phyloP scores from a whole-genome alignment of 1,140 invertebrate species.

The Pseudomyrmex dendroicus region DNA sequence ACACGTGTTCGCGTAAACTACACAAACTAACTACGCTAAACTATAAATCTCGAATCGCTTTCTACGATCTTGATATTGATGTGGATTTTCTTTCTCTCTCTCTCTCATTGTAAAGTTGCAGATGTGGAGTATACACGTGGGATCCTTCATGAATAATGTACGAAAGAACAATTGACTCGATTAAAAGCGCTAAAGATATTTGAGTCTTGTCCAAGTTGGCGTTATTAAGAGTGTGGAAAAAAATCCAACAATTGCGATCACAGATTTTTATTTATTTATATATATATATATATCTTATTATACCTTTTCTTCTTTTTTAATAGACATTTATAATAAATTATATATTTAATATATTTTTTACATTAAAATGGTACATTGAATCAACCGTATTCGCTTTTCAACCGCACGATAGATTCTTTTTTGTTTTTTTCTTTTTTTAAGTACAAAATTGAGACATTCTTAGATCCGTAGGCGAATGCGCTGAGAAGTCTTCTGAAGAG shows the following conservation, averaged over 20 bases:
- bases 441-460: background rate
- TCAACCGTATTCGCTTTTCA: background rate
- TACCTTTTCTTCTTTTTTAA: background rate
- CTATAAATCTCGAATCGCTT: no score
- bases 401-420: background rate
- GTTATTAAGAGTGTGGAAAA: no score
- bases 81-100: no score
- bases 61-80: no score
- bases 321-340: background rate
- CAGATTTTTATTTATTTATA: background rate
- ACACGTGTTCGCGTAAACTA: no score
- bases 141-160: no score
- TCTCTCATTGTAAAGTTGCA: no score
- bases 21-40: no score
- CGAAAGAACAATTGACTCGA: background rate
- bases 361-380: background rate
- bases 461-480: background rate
- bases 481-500: slow-evolving; percentile 1
- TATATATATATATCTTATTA: background rate
- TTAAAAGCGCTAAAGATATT: background rate
- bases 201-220: background rate
- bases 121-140: no score
- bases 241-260: background rate
- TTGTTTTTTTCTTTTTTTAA: background rate
- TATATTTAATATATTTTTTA: slow-evolving; percentile 1